Evolutionary conservation across 2,888 invertebrate species (phyloP).

Genomic region (Thumatha senex): DNA sequence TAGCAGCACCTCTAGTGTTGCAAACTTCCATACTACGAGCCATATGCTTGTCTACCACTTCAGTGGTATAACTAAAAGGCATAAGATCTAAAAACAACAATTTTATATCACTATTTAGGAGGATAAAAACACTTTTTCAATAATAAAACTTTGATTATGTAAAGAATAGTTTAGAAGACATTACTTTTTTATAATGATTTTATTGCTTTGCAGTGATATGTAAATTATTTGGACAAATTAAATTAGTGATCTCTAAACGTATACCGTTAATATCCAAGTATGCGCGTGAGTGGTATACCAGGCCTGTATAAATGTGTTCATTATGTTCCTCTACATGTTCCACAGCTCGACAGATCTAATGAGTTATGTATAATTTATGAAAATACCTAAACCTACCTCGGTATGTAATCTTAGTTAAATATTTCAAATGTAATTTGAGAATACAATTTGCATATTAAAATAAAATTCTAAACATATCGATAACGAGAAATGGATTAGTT

Average conservation of each 20-base stretch:
- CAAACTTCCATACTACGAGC: too few relatives aligned
- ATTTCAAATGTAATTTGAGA: conserved; percentile 8
- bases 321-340: conserved; percentile 12
- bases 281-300: conserved; percentile 2
- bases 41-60: too few relatives aligned
- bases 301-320: conserved; percentile 1
- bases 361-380: conserved; percentile 19
- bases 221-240: conserved; percentile 33
- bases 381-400: too few relatives aligned
- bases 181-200: conserved; percentile 37
- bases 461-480: conserved; percentile 3
- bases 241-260: conserved; percentile 18
- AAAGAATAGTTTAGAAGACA: conserved; percentile 31
- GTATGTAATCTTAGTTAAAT: conserved; percentile 19
- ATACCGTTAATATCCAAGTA: conserved; percentile 20
- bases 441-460: conserved; percentile 27
- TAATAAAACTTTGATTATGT: conserved; percentile 30
- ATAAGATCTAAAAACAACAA: background rate
- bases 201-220: conserved; percentile 38
- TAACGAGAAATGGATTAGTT: background rate
- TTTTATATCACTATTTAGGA: conserved; percentile 1
- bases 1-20: too few relatives aligned
- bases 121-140: conserved; percentile 10
- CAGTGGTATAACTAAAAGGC: too few relatives aligned
- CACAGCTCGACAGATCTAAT: conserved; percentile 7